Conservation (phyloP, 1,140 invertebrate genomes). For the Druon quercuslanigerum region DNA sequence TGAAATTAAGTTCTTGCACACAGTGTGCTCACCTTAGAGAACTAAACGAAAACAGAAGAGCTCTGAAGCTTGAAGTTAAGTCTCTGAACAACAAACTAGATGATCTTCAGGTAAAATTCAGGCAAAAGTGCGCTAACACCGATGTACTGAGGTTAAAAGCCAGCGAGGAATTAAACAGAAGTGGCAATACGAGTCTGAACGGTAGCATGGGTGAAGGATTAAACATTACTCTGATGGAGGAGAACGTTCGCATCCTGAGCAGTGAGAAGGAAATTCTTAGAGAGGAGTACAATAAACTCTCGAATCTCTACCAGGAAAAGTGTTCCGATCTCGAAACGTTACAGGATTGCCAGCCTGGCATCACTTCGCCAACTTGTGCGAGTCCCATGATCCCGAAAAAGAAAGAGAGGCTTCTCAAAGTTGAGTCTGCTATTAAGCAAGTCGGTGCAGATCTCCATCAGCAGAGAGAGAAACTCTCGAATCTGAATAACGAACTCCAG, state of each 20-base stretch:
- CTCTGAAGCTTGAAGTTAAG: slow-evolving; percentile 60
- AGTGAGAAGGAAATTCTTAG: slow-evolving; percentile 53
- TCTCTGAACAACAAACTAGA: slow-evolving; percentile 52
- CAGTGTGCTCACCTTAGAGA: slow-evolving; percentile 57
- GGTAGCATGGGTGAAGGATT: slow-evolving; percentile 41
- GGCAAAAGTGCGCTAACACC: slow-evolving; percentile 50
- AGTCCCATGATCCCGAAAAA: slow-evolving; percentile 35
- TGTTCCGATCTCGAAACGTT: slow-evolving; percentile 56
- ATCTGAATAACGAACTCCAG: slow-evolving; percentile 34
- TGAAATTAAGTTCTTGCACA: slow-evolving; percentile 56
- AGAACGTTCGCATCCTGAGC: slow-evolving; percentile 48
- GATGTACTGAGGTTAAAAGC: slow-evolving; percentile 56
- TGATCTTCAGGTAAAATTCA: slow-evolving; percentile 58
- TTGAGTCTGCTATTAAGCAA: slow-evolving; percentile 36
- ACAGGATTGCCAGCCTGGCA: slow-evolving; percentile 34
- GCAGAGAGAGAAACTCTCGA: slow-evolving; percentile 40
- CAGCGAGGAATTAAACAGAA: slow-evolving; percentile 55
- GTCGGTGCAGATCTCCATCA: slow-evolving; percentile 40
- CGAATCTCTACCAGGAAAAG: slow-evolving; percentile 50
- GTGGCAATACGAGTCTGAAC: slow-evolving; percentile 44
- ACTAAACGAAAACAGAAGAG: slow-evolving; percentile 51
- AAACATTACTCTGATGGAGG: slow-evolving; percentile 55
- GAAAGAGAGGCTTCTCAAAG: slow-evolving; percentile 33
- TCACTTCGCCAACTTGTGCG: slow-evolving; percentile 9
- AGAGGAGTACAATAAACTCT: slow-evolving; percentile 47